phyloP scores from a whole-genome alignment of 2,888 invertebrate species.

The Papilio elwesi region DNA sequence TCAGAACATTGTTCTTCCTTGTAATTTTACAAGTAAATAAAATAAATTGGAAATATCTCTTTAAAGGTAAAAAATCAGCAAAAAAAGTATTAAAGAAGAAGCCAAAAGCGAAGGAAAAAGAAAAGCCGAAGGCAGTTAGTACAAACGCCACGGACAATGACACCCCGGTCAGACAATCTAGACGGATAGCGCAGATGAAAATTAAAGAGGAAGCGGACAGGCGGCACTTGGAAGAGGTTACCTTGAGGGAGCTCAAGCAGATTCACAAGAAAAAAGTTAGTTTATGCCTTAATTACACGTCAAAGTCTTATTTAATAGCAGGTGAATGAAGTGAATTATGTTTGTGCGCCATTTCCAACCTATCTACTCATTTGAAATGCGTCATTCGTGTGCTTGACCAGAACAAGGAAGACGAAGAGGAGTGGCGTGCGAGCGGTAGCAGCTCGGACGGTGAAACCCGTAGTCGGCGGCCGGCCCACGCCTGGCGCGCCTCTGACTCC shows the following conservation, averaged over 20 bases:
- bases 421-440: slow-evolving; percentile 69
- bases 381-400: slow-evolving; percentile 39
- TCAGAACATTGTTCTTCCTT: too few relatives aligned
- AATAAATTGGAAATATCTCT: too few relatives aligned
- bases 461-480: slow-evolving; percentile 36
- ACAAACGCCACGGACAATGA: slow-evolving; percentile 60
- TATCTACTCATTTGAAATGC: too few relatives aligned
- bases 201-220: slow-evolving; percentile 93
- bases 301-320: too few relatives aligned
- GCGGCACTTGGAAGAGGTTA: slow-evolving; percentile 89
- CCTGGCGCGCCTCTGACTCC: slow-evolving; percentile 69
- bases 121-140: slow-evolving; percentile 50
- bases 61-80: slow-evolving; percentile 67
- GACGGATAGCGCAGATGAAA: slow-evolving; percentile 94
- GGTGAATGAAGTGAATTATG: too few relatives aligned
- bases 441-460: slow-evolving; percentile 55
- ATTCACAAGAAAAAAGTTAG: slow-evolving; percentile 83
- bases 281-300: background rate
- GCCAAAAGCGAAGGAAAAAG: slow-evolving; percentile 52
- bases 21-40: too few relatives aligned
- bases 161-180: slow-evolving; percentile 89
- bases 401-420: slow-evolving; percentile 71
- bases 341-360: too few relatives aligned
- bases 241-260: slow-evolving; percentile 86
- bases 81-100: slow-evolving; percentile 68